Evolutionary conservation across 1,140 invertebrate species (phyloP).

Genomic region (Argopecten irradians): DNA sequence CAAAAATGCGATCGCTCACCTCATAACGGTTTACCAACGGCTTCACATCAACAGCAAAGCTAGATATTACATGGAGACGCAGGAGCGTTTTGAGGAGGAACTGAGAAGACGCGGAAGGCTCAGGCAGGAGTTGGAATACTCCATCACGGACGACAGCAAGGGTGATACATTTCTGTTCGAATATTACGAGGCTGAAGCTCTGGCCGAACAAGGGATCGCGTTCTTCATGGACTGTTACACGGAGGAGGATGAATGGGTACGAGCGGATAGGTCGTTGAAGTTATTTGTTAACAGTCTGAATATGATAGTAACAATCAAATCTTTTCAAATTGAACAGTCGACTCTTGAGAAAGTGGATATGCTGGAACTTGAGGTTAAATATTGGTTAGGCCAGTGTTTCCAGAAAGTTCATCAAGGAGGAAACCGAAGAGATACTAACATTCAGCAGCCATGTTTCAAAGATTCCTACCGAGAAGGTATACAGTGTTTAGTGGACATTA

Average conservation of each 20-base stretch:
- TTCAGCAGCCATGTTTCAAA: background rate
- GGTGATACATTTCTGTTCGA: background rate
- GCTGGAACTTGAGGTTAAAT: constrained; percentile 35
- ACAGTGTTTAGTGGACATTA: background rate
- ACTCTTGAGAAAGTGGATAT: background rate
- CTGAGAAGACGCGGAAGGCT: background rate
- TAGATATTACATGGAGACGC: background rate
- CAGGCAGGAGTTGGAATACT: background rate
- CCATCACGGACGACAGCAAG: background rate
- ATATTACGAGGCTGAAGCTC: constrained; percentile 7
- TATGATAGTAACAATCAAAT: background rate
- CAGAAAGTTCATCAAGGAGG: constrained; percentile 24
- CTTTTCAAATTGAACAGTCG: background rate
- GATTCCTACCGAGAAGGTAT: constrained; percentile 34
- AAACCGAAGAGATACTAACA: background rate
- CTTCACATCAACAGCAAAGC: constrained; percentile 36
- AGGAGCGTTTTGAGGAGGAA: background rate
- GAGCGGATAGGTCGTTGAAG: background rate
- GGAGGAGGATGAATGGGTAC: constrained; percentile 21
- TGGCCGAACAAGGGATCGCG: constrained; percentile 39
- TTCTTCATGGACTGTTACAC: constrained; percentile 41
- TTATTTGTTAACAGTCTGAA: constrained; percentile 24
- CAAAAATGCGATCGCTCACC: constrained; percentile 33
- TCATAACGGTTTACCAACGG: constrained; percentile 38
- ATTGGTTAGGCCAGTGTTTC: constrained; percentile 38